Evolutionary conservation across 2,888 invertebrate species (phyloP).

Genomic region (Anoncus sp.): DNA sequence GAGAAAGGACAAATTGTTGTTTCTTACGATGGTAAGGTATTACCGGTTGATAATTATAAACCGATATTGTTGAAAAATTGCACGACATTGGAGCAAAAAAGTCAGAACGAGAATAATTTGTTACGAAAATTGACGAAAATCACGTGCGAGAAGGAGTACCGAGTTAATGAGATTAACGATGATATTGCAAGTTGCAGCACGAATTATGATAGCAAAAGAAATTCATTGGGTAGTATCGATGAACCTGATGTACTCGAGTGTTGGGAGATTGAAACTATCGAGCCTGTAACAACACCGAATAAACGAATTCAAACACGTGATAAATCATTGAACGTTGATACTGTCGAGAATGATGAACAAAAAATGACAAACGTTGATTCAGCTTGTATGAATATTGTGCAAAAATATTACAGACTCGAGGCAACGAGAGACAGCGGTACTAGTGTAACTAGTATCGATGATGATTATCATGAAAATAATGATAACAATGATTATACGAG

Average conservation of each 20-base stretch:
- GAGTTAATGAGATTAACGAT: slow-evolving; percentile 51
- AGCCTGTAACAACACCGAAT: slow-evolving; percentile 75
- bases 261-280: slow-evolving; percentile 82
- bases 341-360: slow-evolving; percentile 67
- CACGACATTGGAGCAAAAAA: slow-evolving; percentile 14
- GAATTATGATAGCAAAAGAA: slow-evolving; percentile 56
- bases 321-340: slow-evolving; percentile 69
- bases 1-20: slow-evolving; percentile 80
- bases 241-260: slow-evolving; percentile 84
- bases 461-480: slow-evolving; percentile 51
- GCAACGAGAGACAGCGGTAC: slow-evolving; percentile 71
- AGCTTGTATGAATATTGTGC: slow-evolving; percentile 75
- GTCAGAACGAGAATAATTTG: slow-evolving; percentile 42
- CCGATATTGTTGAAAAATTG: slow-evolving; percentile 58
- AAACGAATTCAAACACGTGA: slow-evolving; percentile 66
- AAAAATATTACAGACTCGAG: slow-evolving; percentile 78
- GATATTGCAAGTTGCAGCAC: slow-evolving; percentile 60
- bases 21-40: slow-evolving; percentile 77
- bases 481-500: neutral
- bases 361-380: slow-evolving; percentile 61
- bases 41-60: slow-evolving; percentile 73
- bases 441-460: slow-evolving; percentile 66
- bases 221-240: slow-evolving; percentile 79
- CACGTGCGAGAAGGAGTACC: slow-evolving; percentile 56
- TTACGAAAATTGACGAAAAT: slow-evolving; percentile 33